Conservation (phyloP, 2,113 vertebrate species). For the Saimiri boliviensis region DNA sequence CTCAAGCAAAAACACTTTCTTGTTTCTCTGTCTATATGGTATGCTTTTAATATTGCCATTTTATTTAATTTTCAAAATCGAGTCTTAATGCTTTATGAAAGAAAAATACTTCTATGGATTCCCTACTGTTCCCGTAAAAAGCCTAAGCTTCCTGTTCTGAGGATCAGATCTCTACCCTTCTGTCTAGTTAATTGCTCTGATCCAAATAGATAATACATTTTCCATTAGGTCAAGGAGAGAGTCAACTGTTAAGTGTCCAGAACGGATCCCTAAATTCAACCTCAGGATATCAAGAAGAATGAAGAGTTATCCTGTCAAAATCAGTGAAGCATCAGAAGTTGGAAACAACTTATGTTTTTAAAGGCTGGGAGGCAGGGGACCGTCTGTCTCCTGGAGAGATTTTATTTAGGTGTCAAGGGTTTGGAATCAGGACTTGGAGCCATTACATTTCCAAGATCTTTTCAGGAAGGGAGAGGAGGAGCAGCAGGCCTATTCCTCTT, state of each 20-base stretch:
- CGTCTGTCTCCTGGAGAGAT: rapidly evolving
- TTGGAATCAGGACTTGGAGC: background rate
- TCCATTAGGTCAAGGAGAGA: background rate
- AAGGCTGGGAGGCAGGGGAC: background rate
- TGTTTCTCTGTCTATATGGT: background rate
- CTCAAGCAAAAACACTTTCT: background rate
- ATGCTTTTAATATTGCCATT: background rate
- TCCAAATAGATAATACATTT: background rate
- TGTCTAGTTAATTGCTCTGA: background rate
- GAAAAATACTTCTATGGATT: background rate
- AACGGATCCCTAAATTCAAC: background rate
- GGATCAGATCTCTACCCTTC: background rate
- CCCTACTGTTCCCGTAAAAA: background rate
- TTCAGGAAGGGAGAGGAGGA: background rate
- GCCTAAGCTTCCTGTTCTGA: background rate
- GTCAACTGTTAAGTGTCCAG: background rate
- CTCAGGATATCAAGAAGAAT: background rate
- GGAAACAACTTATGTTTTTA: background rate
- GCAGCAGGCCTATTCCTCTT: background rate
- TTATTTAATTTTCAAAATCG: background rate
- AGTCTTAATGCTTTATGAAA: background rate
- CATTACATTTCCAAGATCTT: background rate
- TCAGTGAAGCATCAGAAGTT: background rate
- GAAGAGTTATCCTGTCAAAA: background rate
- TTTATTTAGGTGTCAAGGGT: background rate